Conservation (phyloP, 2,888 invertebrate genomes). For the Phyllotreta cruciferae region DNA sequence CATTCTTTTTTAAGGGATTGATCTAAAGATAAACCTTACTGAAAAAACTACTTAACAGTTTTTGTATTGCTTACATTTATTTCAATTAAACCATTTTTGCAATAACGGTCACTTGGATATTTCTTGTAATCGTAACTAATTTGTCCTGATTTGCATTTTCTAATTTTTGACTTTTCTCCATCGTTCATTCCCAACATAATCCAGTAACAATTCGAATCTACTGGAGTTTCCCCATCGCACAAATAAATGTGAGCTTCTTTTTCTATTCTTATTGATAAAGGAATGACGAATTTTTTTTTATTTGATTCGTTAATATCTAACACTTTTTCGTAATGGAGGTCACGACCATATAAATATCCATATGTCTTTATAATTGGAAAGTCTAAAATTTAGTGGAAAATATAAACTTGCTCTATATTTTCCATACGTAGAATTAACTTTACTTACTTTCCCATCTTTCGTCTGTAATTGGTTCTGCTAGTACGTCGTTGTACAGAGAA, state of each 20-base stretch:
- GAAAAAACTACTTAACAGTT: too few relatives aligned
- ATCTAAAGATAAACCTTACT: slow-evolving; percentile 10
- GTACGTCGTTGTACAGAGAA: slow-evolving; percentile 11
- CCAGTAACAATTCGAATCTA: slow-evolving; percentile 50
- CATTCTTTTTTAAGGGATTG: slow-evolving; percentile 4
- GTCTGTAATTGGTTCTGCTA: slow-evolving; percentile 30
- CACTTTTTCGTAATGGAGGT: background rate
- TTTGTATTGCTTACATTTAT: background rate
- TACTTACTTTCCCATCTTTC: slow-evolving; percentile 40
- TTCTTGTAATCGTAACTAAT: slow-evolving; percentile 22
- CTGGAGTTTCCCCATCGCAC: slow-evolving; percentile 40
- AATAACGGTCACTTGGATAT: background rate
- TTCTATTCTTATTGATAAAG: slow-evolving; percentile 40
- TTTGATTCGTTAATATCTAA: background rate
- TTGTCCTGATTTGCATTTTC: slow-evolving; percentile 45
- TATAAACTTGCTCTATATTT: background rate
- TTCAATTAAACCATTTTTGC: background rate
- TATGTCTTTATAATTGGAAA: slow-evolving; percentile 15
- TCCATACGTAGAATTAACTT: background rate
- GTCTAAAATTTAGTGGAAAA: slow-evolving; percentile 9
- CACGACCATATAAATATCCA: background rate
- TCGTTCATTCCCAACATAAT: slow-evolving; percentile 49
- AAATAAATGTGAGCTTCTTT: slow-evolving; percentile 49
- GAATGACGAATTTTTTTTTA: slow-evolving; percentile 27
- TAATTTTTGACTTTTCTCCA: slow-evolving; percentile 44